Evolutionary conservation across 1,140 invertebrate species (phyloP).

Genomic region (Medauroidea extradentata): DNA sequence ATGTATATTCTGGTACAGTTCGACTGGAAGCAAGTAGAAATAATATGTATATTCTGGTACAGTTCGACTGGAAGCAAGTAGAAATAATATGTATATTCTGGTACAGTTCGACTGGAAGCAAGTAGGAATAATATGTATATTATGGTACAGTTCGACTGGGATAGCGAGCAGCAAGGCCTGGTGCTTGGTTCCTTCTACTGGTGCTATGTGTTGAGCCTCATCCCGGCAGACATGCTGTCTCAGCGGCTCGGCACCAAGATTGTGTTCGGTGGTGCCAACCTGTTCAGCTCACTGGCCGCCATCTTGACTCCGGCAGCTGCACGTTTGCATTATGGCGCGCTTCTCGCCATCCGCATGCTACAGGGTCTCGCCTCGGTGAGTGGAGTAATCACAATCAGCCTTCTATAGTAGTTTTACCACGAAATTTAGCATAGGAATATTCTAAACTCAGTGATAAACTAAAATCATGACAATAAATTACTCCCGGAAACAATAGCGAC

Average conservation of each 20-base stretch:
- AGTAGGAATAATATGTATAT: too few species aligned
- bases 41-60: too few species aligned
- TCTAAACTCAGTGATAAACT: too few species aligned
- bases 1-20: too few species aligned
- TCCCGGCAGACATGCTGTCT: conserved; percentile 38
- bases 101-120: too few species aligned
- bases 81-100: too few species aligned
- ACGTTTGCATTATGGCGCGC: conserved; percentile 17
- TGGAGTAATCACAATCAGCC: not conserved
- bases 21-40: too few species aligned
- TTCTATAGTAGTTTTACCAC: too few species aligned
- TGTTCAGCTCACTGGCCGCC: conserved; percentile 44
- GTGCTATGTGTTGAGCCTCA: conserved; percentile 26
- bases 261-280: conserved; percentile 44
- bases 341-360: conserved; percentile 45
- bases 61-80: too few species aligned
- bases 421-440: too few species aligned
- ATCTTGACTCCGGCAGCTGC: conserved; percentile 34
- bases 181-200: conserved; percentile 31
- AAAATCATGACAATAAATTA: too few species aligned
- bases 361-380: conserved; percentile 42
- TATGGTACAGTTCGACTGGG: conserved; percentile 27
- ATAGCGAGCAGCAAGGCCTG: conserved; percentile 26
- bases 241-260: conserved; percentile 39
- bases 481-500: too few species aligned